phyloP scores from a whole-genome alignment of 2,113 vertebrate species.

The Chrysochloris asiatica region DNA sequence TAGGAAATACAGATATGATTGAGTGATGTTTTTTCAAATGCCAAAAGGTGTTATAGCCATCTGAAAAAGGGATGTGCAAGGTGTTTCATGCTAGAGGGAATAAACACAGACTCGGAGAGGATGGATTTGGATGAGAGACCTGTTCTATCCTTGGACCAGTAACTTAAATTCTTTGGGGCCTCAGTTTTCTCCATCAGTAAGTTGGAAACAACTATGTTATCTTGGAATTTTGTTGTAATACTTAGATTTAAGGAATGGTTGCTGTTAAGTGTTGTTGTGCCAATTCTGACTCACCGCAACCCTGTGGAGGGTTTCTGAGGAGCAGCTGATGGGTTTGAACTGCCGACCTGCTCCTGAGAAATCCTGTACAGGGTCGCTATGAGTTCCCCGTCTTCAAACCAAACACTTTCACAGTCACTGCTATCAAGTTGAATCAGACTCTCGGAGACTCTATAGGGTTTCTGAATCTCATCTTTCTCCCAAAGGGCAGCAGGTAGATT shows the following conservation, averaged over 20 bases:
- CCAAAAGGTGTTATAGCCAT: background rate
- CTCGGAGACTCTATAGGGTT: too few species aligned
- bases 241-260: background rate
- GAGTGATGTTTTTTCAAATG: conserved; percentile 4
- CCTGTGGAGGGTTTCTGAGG: too few species aligned
- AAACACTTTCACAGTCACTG: too few species aligned
- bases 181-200: background rate
- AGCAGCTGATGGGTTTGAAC: too few species aligned
- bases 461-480: too few species aligned
- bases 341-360: too few species aligned
- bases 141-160: background rate
- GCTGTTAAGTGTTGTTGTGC: too few species aligned
- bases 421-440: too few species aligned
- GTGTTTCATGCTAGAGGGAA: background rate
- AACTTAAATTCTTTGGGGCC: background rate
- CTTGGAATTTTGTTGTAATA: background rate
- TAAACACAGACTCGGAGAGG: conserved; percentile 20
- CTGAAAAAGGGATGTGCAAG: conserved; percentile 9
- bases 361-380: too few species aligned
- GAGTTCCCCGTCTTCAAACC: too few species aligned
- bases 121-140: background rate
- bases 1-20: background rate
- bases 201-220: background rate
- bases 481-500: too few species aligned
- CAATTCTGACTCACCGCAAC: too few species aligned